Percentiles rank a stretch among this genome's conserved stretches.
Evolutionary conservation across 2,888 invertebrate species (phyloP).

Genomic region (Troides helena): DNA sequence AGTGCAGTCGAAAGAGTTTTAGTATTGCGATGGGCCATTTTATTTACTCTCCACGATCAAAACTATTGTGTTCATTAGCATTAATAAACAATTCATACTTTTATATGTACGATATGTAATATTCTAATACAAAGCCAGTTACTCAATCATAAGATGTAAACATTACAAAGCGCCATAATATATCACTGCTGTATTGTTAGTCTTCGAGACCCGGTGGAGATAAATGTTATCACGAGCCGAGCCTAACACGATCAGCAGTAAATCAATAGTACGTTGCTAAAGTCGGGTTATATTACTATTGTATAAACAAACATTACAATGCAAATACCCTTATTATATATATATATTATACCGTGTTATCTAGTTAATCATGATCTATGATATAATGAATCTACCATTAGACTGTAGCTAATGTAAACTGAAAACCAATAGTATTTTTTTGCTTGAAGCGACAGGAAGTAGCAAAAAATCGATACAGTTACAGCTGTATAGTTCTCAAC

Average conservation of each 20-base stretch:
- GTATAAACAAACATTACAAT: constrained; percentile 53
- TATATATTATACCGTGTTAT: constrained; percentile 14
- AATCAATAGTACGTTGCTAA: constrained; percentile 49
- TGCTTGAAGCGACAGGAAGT: too few relatives aligned
- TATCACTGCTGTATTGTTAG: constrained; percentile 5
- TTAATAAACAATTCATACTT: too few relatives aligned
- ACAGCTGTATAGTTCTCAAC: too few relatives aligned
- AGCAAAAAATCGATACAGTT: too few relatives aligned
- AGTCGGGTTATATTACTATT: constrained; percentile 49
- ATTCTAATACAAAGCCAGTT: too few relatives aligned
- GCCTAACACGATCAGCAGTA: constrained; percentile 26
- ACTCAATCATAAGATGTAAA: not conserved
- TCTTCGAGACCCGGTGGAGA: constrained; percentile 18
- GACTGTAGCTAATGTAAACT: not conserved
- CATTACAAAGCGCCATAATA: not conserved
- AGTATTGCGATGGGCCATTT: too few relatives aligned
- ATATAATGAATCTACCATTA: not conserved
- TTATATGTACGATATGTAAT: too few relatives aligned
- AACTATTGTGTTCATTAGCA: too few relatives aligned
- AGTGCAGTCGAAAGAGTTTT: too few relatives aligned
- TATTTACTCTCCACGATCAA: too few relatives aligned
- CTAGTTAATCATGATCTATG: not conserved
- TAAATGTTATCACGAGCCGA: constrained; percentile 18
- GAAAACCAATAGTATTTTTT: too few relatives aligned
- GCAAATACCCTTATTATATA: constrained; percentile 41